These are phyloP conservation scores for Triops cancriformis DNA, from an alignment of 1,140 invertebrate species.

Conservation along the genomic window DNA sequence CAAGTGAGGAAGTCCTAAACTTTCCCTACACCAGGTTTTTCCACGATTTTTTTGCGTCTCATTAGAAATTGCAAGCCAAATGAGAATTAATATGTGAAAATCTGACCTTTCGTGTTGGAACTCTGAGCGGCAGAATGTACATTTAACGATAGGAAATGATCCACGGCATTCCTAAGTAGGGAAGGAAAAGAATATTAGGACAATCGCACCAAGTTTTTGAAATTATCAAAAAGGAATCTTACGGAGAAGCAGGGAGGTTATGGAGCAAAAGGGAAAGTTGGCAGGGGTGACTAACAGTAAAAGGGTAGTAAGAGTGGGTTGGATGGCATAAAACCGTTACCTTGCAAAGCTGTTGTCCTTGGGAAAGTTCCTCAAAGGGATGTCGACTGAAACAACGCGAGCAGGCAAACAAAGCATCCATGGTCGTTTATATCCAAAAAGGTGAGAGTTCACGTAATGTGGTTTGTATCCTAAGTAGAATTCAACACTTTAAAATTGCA, in stretches of 20 bases:
- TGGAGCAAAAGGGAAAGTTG: neutral
- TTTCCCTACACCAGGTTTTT: constrained; percentile 20
- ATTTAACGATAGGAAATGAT: constrained; percentile 87
- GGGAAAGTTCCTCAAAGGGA: constrained; percentile 89
- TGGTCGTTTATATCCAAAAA: neutral
- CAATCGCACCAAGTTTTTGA: too few relatives aligned
- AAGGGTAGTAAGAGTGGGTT: neutral
- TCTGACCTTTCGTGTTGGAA: constrained; percentile 88
- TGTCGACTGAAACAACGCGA: constrained; percentile 88
- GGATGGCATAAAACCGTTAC: constrained; percentile 47
- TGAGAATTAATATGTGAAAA: constrained; percentile 8
- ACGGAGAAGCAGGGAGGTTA: neutral
- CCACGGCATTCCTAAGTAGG: constrained; percentile 83
- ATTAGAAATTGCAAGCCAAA: neutral
- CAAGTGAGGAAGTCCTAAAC: neutral
- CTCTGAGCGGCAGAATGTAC: constrained; percentile 93
- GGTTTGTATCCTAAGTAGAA: neutral
- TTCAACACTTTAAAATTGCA: neutral
- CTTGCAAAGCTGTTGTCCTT: constrained; percentile 92
- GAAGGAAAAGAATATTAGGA: constrained; percentile 29
- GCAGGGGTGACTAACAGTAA: neutral
- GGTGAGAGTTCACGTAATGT: neutral
- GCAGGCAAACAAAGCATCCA: constrained; percentile 73
- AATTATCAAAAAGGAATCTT: too few relatives aligned
- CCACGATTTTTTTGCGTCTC: neutral